phyloP scores from a whole-genome alignment of 2,888 invertebrate genomes.

The Drosophila fulvimacula region DNA sequence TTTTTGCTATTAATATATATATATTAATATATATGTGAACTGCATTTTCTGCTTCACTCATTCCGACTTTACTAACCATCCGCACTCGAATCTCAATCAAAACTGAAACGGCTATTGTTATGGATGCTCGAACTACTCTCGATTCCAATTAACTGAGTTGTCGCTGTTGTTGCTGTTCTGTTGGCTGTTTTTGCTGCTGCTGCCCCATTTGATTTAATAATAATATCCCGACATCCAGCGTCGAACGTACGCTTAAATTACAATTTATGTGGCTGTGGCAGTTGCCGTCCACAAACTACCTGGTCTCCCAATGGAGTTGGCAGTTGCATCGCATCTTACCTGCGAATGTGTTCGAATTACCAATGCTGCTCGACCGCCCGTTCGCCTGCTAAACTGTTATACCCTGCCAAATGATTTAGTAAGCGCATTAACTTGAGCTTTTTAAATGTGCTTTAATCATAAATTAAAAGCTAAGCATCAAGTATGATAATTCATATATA shows the following conservation, averaged over 20 bases:
- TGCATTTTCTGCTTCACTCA: not conserved
- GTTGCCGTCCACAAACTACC: conserved; percentile 38
- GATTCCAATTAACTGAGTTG: conserved; percentile 21
- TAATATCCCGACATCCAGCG: conserved; percentile 38
- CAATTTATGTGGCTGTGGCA: conserved; percentile 68
- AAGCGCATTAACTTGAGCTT: not conserved
- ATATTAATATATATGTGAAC: not conserved
- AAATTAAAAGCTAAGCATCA: not conserved
- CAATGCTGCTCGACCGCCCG: conserved; percentile 7
- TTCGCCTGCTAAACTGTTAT: not conserved
- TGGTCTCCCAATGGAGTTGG: conserved; percentile 29
- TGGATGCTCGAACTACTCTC: conserved; percentile 26
- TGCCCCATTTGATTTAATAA: conserved; percentile 70
- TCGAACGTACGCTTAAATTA: conserved; percentile 53
- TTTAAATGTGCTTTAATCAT: no score
- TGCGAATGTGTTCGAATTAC: conserved; percentile 29
- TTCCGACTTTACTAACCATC: conserved; percentile 29
- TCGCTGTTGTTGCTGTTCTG: conserved; percentile 10
- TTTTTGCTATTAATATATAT: no score
- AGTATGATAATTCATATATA: not conserved
- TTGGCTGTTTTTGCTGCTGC: conserved; percentile 9
- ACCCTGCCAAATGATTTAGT: not conserved
- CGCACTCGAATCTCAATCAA: conserved; percentile 30
- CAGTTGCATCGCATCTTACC: conserved; percentile 36
- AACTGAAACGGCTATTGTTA: conserved; percentile 52